These are phyloP conservation scores for Maniola hyperantus DNA, from an alignment of 2,888 invertebrate genomes.

Conservation along the genomic window DNA sequence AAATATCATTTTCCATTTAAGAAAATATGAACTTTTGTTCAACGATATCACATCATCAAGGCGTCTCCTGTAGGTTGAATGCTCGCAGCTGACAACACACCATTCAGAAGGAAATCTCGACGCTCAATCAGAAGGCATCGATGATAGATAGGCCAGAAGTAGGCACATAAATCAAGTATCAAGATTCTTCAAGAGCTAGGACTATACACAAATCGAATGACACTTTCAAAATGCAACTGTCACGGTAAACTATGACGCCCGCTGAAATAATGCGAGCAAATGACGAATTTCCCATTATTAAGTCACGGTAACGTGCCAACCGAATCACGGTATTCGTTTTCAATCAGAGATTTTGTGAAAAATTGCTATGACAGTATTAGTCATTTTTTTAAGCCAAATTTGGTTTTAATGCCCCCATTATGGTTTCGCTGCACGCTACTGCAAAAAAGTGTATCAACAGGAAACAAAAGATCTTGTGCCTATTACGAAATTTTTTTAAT, in stretches of 20 bases:
- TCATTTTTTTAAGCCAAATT: constrained; percentile 32
- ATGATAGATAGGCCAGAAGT: constrained; percentile 18
- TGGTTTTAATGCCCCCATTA: constrained; percentile 31
- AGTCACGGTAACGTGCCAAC: constrained; percentile 42
- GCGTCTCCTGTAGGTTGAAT: constrained; percentile 16
- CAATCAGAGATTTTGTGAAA: constrained; percentile 39
- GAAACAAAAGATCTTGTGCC: not conserved
- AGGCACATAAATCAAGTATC: constrained; percentile 20
- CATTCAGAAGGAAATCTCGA: constrained; percentile 21
- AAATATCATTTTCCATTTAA: constrained; percentile 20
- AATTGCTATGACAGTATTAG: constrained; percentile 34
- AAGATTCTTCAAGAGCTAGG: constrained; percentile 13
- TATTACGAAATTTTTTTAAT: not conserved
- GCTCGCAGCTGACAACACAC: constrained; percentile 18
- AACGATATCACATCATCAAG: constrained; percentile 16
- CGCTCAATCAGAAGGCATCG: constrained; percentile 20
- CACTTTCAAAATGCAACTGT: constrained; percentile 60
- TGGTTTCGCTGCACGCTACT: constrained; percentile 32
- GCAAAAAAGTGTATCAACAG: constrained; percentile 13
- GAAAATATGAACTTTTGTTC: constrained; percentile 21
- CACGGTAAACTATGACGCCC: constrained; percentile 52
- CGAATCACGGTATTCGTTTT: constrained; percentile 40
- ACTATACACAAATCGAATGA: constrained; percentile 38
- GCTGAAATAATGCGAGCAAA: constrained; percentile 54
- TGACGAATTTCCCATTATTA: constrained; percentile 51